Conservation (phyloP, 2,113 vertebrate species). For the Nestor notabilis region DNA sequence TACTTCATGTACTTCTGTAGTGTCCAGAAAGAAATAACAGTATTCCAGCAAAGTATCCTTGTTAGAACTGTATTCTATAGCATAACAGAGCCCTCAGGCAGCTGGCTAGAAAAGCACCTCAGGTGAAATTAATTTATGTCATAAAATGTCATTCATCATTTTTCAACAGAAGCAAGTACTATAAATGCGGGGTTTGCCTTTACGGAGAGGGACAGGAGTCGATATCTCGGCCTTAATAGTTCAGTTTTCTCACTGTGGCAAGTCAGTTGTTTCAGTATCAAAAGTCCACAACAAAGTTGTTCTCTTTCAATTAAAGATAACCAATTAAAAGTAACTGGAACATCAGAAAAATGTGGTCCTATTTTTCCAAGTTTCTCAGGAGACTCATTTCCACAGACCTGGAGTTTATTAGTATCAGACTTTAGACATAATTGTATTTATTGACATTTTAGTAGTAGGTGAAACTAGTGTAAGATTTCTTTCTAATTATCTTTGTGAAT, state of each 20-base stretch:
- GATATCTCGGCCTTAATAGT: neutral
- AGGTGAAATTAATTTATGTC: neutral
- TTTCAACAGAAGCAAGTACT: neutral
- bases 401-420: neutral
- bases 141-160: neutral
- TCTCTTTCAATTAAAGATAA: neutral
- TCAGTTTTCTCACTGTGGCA: neutral
- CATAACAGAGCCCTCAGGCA: neutral
- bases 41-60: neutral
- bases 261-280: neutral
- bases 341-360: neutral
- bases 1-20: neutral
- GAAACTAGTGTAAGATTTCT: neutral
- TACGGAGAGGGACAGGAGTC: neutral
- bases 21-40: neutral
- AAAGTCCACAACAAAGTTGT: neutral
- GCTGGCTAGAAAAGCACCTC: neutral
- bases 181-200: neutral
- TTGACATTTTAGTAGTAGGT: neutral
- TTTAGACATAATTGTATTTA: neutral
- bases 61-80: neutral
- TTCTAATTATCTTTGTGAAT: neutral
- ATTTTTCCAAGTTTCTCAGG: neutral
- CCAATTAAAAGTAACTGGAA: neutral
- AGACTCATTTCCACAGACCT: accelerated